Base-by-base conservation (phyloP, 2,888 invertebrate genomes). In the Epirrhoe tristata region DNA sequence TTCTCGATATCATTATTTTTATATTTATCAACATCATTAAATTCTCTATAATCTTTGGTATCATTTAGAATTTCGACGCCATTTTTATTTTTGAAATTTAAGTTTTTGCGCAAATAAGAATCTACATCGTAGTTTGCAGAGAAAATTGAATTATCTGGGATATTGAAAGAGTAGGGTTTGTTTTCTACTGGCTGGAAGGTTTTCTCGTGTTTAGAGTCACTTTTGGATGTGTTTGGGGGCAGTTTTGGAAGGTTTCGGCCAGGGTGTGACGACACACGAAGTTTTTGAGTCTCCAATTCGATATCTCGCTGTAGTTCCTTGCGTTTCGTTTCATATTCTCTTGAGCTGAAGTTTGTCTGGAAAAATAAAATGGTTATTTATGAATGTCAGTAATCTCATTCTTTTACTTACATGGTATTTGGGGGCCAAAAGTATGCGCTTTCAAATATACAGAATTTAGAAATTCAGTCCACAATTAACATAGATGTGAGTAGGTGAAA, bases 331-430 rank as follows among this genome's bases (percentile, higher is more conserved):
- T 93, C 83, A 76, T 92, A 93, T 48, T 94, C 94, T 54, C 85
- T 86, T 43, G 92, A 83, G 77, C 91, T 93, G 71, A 94, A 87
- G 76, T 91, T 88, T 78, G 94, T 91, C 95, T 95, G 86, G 12
- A 80, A 57, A 34, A n/a, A 31, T 31, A 5, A 34, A 24, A 52
- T 46, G n/a, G 14, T 46, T 39, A 1, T 32, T 32, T 5, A 32
- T 5, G 3, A 32, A 32, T 5, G n/a, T n/a, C 32, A 32, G 6
- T 32, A 3, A 32, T 32, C 32, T 32, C 3, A 32, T 3, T 32
- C 5, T 32, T 32, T 32, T 32, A 32, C 32, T 32, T 5, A 5
- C 6, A 32, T 32, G 32, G 32, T 32, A 32, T 32, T 32, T 32
- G 6, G 3, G 6, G 3, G 6, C 32, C 32, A 32, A 32, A 5